A percentile compares a stretch with the other conserved stretches of the same genome.
phyloP scores from a whole-genome alignment of 1,140 invertebrate genomes.

The Panagrolaimus sp. region DNA sequence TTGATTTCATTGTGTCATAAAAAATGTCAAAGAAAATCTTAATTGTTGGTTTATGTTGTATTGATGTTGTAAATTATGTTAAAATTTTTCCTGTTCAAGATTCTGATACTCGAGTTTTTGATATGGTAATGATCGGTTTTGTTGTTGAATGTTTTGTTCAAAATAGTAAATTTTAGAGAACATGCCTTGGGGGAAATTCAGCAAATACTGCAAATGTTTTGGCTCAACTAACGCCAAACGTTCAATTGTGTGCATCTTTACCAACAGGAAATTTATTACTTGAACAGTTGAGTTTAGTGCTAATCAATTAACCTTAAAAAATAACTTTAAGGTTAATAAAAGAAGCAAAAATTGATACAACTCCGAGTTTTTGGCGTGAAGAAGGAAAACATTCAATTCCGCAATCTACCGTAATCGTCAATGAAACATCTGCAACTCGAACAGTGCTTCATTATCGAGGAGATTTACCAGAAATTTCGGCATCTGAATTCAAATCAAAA shows the following conservation, averaged over 20 bases:
- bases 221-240: constrained; percentile 18
- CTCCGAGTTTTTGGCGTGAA: constrained; percentile 3
- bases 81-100: constrained; percentile 28
- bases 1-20: too few species aligned
- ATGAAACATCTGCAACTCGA: constrained; percentile 29
- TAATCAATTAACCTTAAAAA: not conserved
- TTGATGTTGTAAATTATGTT: constrained; percentile 26
- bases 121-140: not conserved
- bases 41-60: constrained; percentile 28
- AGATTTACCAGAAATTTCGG: constrained; percentile 27
- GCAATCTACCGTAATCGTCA: constrained; percentile 36
- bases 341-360: constrained; percentile 17
- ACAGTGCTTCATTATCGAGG: constrained; percentile 44
- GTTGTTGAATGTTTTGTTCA: not conserved
- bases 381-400: constrained; percentile 18
- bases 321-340: not conserved
- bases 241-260: constrained; percentile 30
- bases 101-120: constrained; percentile 28
- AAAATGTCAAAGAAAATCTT: constrained; percentile 22
- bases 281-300: constrained; percentile 20
- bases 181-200: constrained; percentile 34
- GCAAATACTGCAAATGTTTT: constrained; percentile 34
- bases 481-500: constrained; percentile 32
- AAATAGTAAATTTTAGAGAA: not conserved
- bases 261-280: constrained; percentile 27